Base-by-base conservation (phyloP, 2,113 vertebrate species). In the Corydoras sp. region DNA sequence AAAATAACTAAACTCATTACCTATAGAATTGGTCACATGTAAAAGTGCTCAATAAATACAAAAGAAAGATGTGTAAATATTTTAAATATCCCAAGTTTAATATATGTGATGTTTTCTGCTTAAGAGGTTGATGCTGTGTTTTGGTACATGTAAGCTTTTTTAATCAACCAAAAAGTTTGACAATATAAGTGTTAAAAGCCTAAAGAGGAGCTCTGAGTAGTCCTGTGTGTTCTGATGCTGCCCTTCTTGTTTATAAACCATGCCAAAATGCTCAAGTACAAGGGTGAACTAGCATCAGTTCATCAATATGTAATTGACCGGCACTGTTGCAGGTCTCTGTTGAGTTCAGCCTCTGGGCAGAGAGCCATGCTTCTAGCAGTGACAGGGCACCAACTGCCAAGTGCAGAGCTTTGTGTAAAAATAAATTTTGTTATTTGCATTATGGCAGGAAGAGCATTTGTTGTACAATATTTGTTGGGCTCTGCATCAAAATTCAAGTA, bases 271-370 rank as follows among this genome's bases (percentile, higher is more conserved):
- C 32, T 80, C 35, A 48, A 77, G 81, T 72, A 81, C 84, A 80
- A 84, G 78, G 72, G 81, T 80, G 80, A 83, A 56, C 80, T 76
- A 72, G 81, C 81, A 85, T 70, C 80, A 78, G 76, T 83, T 85
- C 82, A 85, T 86, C 82, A 85, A 84, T 84, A 84, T 62, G 65
- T 79, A 80, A 85, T 81, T 83, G 86, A 87, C 84, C 77, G 75
- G 77, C 75, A 80, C 70, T 77, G 78, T 77, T 80, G 77, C 59
- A 69, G 80, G 80, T 85, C 81, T 63, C 77, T 72, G 65, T 67
- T 76, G 15, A 78, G 74, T 79, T 85, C 76, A 68, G 69, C 68
- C 73, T 83, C 66, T 71, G 76, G 82, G 83, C 82, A 76, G 62
- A 59, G 11, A 62, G 86, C 82, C 81, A 59, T 58, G 61, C 65